Base-by-base conservation (phyloP, 2,888 invertebrate genomes). In the Seira musarum region DNA sequence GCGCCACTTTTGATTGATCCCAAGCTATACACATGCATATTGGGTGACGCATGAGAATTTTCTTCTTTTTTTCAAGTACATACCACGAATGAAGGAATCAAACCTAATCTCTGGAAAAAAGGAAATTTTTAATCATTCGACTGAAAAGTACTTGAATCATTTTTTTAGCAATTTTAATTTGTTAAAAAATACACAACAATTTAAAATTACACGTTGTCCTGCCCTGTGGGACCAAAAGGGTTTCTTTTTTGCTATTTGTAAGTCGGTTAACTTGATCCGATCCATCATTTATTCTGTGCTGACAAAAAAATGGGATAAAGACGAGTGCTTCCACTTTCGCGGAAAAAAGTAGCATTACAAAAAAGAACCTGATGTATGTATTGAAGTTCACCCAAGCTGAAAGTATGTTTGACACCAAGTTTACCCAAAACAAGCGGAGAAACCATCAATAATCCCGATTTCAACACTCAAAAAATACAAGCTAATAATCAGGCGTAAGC, bases 341-440 rank as follows among this genome's bases (percentile, higher is more conserved):
- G 63, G 63, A 53, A 53, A 40, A 69, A 35, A 21, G 40, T 79
- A 74, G 73, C 74, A 40, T 6, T 8, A 13, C 40, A 6, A 40
- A 40, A 13, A 13, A 40, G n/a, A n/a, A n/a, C 15, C 40, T 8
- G 25, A 49, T 72, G 25, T 13, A 19, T 61, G 19, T 24, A 57
- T 73, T 69, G 64, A 53, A 57, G 64, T 17, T 61, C 61, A 53
- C 21, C 49, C 30, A 65, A 64, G 69, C 73, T 61, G 24, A 65
- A 68, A 64, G 53, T 15, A 46, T 80, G 80, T 80, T 79, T 80
- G 80, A 74, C 80, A 80, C 80, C 63, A 76, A 80, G 80, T 74
- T 80, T 80, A 69, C 80, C 74, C 80, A 73, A 80, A 80, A 80
- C 80, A 80, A 80, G 73, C 72, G 64, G 73, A 65, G 40, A 78